These are phyloP conservation scores for Uria lomvia DNA, from an alignment of 2,113 vertebrate species.

Conservation along the genomic window DNA sequence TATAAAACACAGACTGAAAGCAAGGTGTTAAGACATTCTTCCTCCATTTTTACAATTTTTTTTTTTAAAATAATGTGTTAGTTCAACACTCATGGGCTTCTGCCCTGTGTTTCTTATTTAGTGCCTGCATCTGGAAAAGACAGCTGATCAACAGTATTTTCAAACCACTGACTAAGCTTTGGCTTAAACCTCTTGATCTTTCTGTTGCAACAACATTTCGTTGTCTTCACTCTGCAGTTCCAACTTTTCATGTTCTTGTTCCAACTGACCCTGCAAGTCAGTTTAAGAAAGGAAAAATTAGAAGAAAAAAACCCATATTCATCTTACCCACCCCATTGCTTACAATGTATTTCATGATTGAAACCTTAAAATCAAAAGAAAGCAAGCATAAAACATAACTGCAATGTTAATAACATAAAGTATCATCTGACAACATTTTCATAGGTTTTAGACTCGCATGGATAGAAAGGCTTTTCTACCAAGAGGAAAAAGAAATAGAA, in stretches of 20 bases:
- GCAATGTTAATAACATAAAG: not conserved
- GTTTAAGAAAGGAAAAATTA: not conserved
- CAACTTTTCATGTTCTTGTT: slow-evolving; percentile 42
- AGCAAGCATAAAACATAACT: not conserved
- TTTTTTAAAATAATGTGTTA: not conserved
- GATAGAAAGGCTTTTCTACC: not conserved
- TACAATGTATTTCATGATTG: not conserved
- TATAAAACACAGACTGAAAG: not conserved
- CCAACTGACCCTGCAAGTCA: not conserved
- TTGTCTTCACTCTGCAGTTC: slow-evolving; percentile 68
- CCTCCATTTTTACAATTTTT: not conserved
- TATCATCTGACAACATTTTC: not conserved
- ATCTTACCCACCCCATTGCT: not conserved
- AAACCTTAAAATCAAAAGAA: not conserved
- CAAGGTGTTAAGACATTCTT: not conserved
- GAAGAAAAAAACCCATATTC: accelerated
- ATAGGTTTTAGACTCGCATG: not conserved
- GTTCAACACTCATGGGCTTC: not conserved
- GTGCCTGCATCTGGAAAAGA: not conserved
- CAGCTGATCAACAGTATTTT: not conserved
- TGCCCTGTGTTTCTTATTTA: not conserved
- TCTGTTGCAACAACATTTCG: slow-evolving; percentile 57
- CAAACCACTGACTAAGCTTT: not conserved
- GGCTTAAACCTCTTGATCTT: slow-evolving; percentile 28
- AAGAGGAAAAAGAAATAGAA: not conserved